Conservation (phyloP, 1,140 invertebrate genomes). For the Zaprionus inermis region DNA sequence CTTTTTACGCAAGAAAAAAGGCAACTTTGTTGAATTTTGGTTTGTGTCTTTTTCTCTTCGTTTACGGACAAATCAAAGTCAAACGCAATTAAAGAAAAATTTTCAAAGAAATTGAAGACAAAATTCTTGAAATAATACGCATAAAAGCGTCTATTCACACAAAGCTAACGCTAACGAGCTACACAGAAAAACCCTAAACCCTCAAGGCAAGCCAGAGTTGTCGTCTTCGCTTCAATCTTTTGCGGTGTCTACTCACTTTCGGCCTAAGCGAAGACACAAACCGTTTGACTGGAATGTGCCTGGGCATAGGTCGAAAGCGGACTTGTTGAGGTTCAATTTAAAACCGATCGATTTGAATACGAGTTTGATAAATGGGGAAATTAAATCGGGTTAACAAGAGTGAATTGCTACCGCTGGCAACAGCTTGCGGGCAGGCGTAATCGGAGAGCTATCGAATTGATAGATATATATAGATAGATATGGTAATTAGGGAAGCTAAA, state of each 20-base stretch:
- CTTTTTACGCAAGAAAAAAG: constrained; percentile 54
- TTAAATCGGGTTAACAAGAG: not conserved
- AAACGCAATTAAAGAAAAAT: constrained; percentile 84
- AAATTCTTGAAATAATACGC: constrained; percentile 83
- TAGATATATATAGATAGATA: not conserved
- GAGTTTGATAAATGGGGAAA: not conserved
- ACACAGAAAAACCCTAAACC: constrained; percentile 33
- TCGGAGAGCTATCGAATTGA: not conserved
- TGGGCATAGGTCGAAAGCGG: constrained; percentile 40
- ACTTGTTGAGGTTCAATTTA: constrained; percentile 5
- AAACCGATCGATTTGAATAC: constrained; percentile 8
- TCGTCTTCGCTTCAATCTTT: not conserved
- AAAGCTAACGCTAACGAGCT: constrained; percentile 38
- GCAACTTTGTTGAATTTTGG: constrained; percentile 49
- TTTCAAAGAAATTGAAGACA: constrained; percentile 84
- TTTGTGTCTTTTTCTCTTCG: constrained; percentile 60
- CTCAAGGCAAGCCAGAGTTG: constrained; percentile 18
- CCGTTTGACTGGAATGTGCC: constrained; percentile 74
- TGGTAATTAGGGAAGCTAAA: not conserved
- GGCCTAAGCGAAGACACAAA: constrained; percentile 61
- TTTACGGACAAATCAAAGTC: constrained; percentile 78
- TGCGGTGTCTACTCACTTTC: constrained; percentile 17
- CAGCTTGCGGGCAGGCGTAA: constrained; percentile 19
- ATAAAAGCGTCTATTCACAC: constrained; percentile 66
- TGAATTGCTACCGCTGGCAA: constrained; percentile 37